Base-by-base conservation (phyloP, 2,888 invertebrate species). In the Spatulosminthurus flaviceps region DNA sequence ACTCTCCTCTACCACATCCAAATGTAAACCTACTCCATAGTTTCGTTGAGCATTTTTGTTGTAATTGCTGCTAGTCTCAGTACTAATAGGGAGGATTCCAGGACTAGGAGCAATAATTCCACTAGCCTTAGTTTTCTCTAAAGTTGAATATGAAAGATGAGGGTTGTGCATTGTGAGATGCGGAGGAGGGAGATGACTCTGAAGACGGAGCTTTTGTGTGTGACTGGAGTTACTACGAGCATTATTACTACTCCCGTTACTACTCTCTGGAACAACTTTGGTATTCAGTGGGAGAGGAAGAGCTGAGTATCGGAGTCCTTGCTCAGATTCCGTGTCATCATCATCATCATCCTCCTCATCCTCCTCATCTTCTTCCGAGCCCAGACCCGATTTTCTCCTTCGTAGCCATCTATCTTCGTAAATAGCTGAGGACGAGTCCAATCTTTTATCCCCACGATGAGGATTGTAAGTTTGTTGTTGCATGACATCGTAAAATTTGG, bases 401-500 rank as follows among this genome's bases (percentile, higher is more conserved):
- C 24, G n/a, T 5, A 9, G 5, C 67, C 69, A 42, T 43, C 77
- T 42, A 19, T 43, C 77, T 34, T 26, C 77, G 22, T 60, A 22
- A 60, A 19, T 28, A 2, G 11, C n/a, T 2, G 72, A 43, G 16
- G 21, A 21, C 24, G 16, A 13, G 16, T 26, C 26, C 26, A 26
- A 13, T 64, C 26, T 64, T 11, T 5, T 21, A 19, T 76, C 76
- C 26, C 67, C 76, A n/a, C 43, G 29, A 74, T 26, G 19, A 9
- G 19, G 26, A 1, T 24, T 41, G 72, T 72, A 64, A 5, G 69
- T 60, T 75, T 69, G 42, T 51, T 75, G 42, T 70, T 74, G 77
- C 81, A 81, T 79, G 79, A 83, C 83, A 29, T 83, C 82, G 76
- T 83, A 83, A 78, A 83, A 83, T 81, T 84, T 84, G 73, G 82